Percentiles rank a stretch among this genome's conserved stretches.
Conservation (phyloP, 2,113 vertebrate species). For the Gymnocephalus cernua region DNA sequence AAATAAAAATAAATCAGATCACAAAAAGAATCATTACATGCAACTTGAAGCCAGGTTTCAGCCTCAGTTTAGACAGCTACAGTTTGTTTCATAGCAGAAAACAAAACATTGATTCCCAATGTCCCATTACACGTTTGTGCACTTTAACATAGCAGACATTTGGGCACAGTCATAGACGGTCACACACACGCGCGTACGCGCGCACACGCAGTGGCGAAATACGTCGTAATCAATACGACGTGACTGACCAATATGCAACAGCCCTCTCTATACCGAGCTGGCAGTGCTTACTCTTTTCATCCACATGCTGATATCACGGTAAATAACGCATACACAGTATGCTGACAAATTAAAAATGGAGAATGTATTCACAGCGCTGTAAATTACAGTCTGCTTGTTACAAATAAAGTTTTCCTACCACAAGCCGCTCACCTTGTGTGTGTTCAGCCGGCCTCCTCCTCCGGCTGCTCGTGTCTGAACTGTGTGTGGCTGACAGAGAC, state of each 20-base stretch:
- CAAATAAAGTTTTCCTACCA: constrained; percentile 44
- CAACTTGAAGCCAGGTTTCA: neutral
- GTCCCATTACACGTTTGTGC: neutral
- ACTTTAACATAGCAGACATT: neutral
- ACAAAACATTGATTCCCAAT: too few species aligned
- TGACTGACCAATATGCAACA: neutral
- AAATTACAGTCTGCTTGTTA: neutral
- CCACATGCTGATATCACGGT: fast-evolving
- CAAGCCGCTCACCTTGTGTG: constrained; percentile 58
- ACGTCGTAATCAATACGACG: neutral
- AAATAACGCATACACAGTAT: neutral
- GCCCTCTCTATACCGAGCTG: neutral
- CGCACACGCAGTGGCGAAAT: neutral
- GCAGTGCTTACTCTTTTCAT: neutral
- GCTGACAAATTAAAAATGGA: constrained; percentile 23
- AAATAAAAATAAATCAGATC: neutral
- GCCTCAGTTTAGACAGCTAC: neutral
- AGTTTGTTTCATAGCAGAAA: neutral
- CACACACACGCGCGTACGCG: neutral
- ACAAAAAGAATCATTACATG: neutral
- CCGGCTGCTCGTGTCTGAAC: constrained; percentile 49
- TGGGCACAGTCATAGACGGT: neutral
- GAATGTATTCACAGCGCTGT: neutral
- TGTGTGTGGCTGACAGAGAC: constrained; percentile 40
- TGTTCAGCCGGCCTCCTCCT: constrained; percentile 66